These are phyloP conservation scores for Sarcophaga carnaria DNA, from an alignment of 2,888 invertebrate genomes.

Conservation along the genomic window DNA sequence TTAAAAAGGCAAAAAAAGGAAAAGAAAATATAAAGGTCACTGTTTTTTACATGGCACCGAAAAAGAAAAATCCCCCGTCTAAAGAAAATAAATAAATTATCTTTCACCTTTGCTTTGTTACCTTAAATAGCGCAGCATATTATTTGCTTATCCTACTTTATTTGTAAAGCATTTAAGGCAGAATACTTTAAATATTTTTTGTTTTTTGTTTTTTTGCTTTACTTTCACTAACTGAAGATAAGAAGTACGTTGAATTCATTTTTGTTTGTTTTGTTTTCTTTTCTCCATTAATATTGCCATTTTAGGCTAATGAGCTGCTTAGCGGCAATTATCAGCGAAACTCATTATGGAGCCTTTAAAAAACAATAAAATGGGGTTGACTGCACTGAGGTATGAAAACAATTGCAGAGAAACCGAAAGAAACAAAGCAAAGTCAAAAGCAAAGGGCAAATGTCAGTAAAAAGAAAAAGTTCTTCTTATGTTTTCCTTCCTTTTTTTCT, in stretches of 20 bases:
- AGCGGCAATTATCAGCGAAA: conserved; percentile 47
- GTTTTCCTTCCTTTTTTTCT: neutral
- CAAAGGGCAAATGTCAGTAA: neutral
- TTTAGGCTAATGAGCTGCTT: conserved; percentile 43
- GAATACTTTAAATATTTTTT: too few relatives aligned
- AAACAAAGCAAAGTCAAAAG: neutral
- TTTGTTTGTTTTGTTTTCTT: neutral
- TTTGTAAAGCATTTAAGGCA: too few relatives aligned
- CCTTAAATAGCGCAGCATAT: too few relatives aligned
- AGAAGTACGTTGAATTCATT: neutral
- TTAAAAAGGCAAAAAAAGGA: neutral
- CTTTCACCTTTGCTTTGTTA: neutral
- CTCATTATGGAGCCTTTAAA: conserved; percentile 38
- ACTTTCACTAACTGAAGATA: neutral
- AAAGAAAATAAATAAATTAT: neutral
- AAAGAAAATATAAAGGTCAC: neutral
- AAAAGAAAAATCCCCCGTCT: neutral
- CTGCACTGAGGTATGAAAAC: neutral
- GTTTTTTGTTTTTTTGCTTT: neutral
- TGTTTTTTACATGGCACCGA: neutral
- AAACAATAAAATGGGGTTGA: conserved; percentile 1
- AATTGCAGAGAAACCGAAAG: neutral
- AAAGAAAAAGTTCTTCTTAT: neutral
- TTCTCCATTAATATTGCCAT: conserved; percentile 37
- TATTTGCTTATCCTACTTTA: too few relatives aligned